Percentiles rank a stretch among this genome's conserved stretches.
Evolutionary conservation across 92 coral and sea anemone genomes (phyloP).

Genomic region (Anthopleura xanthogrammica): DNA sequence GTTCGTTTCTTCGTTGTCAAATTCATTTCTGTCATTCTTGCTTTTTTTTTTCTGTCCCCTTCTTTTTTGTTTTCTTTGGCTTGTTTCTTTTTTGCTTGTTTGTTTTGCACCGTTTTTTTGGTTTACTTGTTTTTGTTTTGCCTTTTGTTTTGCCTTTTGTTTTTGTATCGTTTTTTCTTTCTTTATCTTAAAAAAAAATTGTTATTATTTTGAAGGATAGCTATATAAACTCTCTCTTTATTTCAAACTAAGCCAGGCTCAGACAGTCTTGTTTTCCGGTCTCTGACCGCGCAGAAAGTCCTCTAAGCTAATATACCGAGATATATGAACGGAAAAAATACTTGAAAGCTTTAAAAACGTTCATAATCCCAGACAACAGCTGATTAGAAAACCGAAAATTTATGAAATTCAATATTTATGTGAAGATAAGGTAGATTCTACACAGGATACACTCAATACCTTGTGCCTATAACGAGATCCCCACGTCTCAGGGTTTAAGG

Average conservation of each 20-base stretch:
- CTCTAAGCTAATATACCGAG: background rate
- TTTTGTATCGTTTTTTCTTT: background rate
- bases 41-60: no score
- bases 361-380: background rate
- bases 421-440: background rate
- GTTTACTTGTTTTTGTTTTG: background rate
- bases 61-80: background rate
- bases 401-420: conserved; percentile 4
- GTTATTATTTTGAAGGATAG: background rate
- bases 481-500: background rate
- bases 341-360: background rate
- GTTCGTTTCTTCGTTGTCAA: background rate
- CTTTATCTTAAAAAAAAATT: background rate
- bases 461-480: background rate
- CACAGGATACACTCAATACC: background rate
- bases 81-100: background rate
- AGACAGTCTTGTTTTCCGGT: background rate
- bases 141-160: background rate
- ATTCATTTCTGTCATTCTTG: background rate
- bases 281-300: background rate
- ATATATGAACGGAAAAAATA: conserved; percentile 1
- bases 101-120: background rate
- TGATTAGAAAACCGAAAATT: background rate
- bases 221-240: background rate
- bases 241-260: background rate